Conservation (phyloP, 2,888 invertebrate genomes). For the Psylliodes chrysocephalus region DNA sequence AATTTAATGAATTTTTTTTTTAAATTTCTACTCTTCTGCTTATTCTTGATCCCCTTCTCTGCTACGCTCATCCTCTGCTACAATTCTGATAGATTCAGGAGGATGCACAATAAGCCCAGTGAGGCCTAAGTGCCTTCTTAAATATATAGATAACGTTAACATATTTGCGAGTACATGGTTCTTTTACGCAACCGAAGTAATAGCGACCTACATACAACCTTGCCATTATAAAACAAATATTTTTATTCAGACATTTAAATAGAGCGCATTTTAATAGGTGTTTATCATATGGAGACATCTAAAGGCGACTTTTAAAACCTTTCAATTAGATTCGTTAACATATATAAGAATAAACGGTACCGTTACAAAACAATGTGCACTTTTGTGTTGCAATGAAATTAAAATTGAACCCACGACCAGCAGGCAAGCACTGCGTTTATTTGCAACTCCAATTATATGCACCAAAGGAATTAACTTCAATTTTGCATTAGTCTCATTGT, state of each 20-base stretch:
- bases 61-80: too few relatives aligned
- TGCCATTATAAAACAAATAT: background rate
- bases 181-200: too few relatives aligned
- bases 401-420: conserved; percentile 18
- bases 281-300: conserved; percentile 15
- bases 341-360: conserved; percentile 13
- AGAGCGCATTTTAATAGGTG: background rate
- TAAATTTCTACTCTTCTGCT: too few relatives aligned
- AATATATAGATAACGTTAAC: too few relatives aligned
- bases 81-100: too few relatives aligned
- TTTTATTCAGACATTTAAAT: background rate
- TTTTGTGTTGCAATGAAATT: conserved; percentile 25
- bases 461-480: conserved; percentile 22
- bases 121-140: too few relatives aligned
- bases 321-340: conserved; percentile 17
- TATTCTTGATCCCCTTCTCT: too few relatives aligned
- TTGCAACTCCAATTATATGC: conserved; percentile 24
- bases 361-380: conserved; percentile 19
- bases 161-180: too few relatives aligned
- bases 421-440: background rate
- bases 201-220: background rate
- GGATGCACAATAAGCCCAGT: too few relatives aligned
- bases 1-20: too few relatives aligned
- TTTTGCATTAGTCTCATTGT: conserved; percentile 19
- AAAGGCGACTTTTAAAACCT: background rate